Evolutionary conservation across 2,888 invertebrate species (phyloP), one percentile per base, ranked within the genome.

Genomic region (Anticlea derivata): DNA sequence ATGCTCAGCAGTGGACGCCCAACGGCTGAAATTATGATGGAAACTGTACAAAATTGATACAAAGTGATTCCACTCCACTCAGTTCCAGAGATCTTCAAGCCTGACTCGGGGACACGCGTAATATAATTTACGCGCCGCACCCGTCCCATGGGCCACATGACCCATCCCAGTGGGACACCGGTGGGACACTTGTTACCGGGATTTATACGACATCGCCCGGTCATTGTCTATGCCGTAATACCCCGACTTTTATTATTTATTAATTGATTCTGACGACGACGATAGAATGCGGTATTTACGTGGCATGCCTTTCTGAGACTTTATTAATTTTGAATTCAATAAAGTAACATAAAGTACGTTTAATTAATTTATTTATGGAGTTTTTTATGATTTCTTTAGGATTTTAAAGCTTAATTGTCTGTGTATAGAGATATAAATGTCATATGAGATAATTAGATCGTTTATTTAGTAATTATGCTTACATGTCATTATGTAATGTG

Each of bases 201-300:
- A 80, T 82, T 80, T 81, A 82, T 80, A 55, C 65, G 66, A 66
- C 65, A 68, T 65, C 66, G 61, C 62, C 64, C 51, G 65, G 65
- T 58, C 69, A 71, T 73, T 73, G 74, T 73, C 66, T 75, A 64
- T 61, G 58, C 61, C 59, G 61, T 75, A 73, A 73, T 73, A 69
- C 65, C 66, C 70, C 63, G 64, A 67, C 67, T 72, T 80, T 80
- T 80, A 82, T 80, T 79, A 80, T 80, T 80, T 80, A 80, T 80
- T 80, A 82, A 81, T 80, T 78, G 78, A 78, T 76, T 71, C 63
- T 61, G 68, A 71, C 53, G 44, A 45, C 63, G 67, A 69, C 65
- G 64, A 68, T 70, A 65, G 63, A 68, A 73, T 68, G 65, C 65
- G 60, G 67, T 68, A 61, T 55, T 58, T 50, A 52, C 44, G 35